A percentile compares a stretch with the other conserved stretches of the same genome.
Conservation (phyloP, 2,113 vertebrate species). For the Nothocercus nigrocapillus region DNA sequence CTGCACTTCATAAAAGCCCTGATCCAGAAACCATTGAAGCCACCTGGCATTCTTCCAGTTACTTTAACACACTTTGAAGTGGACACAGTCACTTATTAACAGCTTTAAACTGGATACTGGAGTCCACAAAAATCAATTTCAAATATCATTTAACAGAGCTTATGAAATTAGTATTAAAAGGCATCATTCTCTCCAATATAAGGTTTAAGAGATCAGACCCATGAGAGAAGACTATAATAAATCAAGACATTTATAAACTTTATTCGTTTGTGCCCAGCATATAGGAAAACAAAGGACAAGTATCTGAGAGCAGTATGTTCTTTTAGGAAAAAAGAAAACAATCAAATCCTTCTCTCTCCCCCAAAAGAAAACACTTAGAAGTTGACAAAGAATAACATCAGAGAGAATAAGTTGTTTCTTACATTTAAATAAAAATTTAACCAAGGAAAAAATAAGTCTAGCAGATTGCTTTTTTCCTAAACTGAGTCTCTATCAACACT, state of each 20-base stretch:
- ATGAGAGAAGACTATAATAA: neutral
- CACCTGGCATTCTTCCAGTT: constrained; percentile 33
- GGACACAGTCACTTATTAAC: constrained; percentile 24
- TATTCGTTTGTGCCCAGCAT: neutral
- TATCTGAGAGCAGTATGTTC: rapidly evolving
- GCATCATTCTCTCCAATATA: neutral
- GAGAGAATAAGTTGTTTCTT: neutral
- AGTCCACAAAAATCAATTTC: constrained; percentile 2
- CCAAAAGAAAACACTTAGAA: neutral
- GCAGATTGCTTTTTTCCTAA: neutral
- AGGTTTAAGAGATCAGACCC: neutral
- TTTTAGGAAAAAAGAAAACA: neutral
- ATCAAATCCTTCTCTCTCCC: neutral
- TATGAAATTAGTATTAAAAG: constrained; percentile 47
- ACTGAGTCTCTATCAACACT: neutral
- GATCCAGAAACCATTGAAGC: constrained; percentile 29
- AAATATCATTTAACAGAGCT: constrained; percentile 35
- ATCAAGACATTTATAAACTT: neutral
- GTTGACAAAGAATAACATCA: neutral
- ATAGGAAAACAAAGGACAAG: neutral
- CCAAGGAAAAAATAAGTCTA: neutral
- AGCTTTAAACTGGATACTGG: neutral
- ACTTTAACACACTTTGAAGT: neutral
- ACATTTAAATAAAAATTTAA: neutral
- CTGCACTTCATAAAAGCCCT: constrained; percentile 27